Conservation (phyloP, 2,888 invertebrate genomes). For the Athrips mouffetella region DNA sequence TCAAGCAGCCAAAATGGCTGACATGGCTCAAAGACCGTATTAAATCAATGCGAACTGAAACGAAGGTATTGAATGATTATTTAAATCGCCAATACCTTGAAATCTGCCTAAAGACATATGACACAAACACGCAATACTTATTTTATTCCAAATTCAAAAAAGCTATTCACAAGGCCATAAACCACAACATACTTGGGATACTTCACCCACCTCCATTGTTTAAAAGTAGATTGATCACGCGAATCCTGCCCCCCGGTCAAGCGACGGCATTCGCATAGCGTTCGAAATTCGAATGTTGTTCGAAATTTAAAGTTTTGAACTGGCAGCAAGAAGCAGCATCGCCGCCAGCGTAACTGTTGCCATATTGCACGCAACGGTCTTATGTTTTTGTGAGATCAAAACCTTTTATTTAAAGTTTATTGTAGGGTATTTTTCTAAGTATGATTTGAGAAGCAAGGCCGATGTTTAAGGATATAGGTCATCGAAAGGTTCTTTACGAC, state of each 20-base stretch:
- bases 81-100: too few relatives aligned
- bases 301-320: conserved; percentile 48
- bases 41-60: too few relatives aligned
- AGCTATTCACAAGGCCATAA: conserved; percentile 26
- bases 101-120: too few relatives aligned
- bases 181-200: conserved; percentile 23
- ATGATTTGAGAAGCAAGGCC: too few relatives aligned
- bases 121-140: background rate
- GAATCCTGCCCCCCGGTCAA: conserved; percentile 38
- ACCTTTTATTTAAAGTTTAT: background rate
- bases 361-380: conserved; percentile 63
- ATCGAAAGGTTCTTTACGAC: too few relatives aligned
- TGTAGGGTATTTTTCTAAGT: too few relatives aligned
- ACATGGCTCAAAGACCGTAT: too few relatives aligned
- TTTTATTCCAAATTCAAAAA: conserved; percentile 2
- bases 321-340: conserved; percentile 61
- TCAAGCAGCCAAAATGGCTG: too few relatives aligned
- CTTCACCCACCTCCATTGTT: conserved; percentile 36
- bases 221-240: conserved; percentile 47
- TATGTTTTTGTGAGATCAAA: background rate
- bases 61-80: too few relatives aligned
- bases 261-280: conserved; percentile 20
- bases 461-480: too few relatives aligned
- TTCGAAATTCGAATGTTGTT: conserved; percentile 25
- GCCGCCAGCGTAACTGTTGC: conserved; percentile 45